Evolutionary conservation across 2,113 vertebrate species (phyloP).

Genomic region (Cyrtonyx montezumae): DNA sequence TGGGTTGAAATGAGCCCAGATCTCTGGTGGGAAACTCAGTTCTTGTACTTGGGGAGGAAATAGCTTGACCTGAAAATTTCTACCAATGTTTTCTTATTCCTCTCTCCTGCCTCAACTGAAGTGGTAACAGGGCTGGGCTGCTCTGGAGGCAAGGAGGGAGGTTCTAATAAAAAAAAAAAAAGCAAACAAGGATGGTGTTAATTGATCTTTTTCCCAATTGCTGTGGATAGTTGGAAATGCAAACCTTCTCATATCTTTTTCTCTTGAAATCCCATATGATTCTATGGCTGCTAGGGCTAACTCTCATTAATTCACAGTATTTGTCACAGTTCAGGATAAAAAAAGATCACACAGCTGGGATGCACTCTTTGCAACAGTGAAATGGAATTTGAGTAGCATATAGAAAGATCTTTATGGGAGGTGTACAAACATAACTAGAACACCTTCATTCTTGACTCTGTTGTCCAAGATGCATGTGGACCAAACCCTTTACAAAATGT

Average conservation of each 20-base stretch:
- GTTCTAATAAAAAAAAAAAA: background rate
- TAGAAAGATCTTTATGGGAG: background rate
- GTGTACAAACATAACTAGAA: too few relatives aligned
- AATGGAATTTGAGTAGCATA: background rate
- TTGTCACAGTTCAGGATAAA: background rate
- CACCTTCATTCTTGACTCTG: background rate
- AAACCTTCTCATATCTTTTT: slow-evolving; percentile 12
- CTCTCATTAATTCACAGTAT: background rate
- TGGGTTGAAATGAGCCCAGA: background rate
- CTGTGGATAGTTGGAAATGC: background rate
- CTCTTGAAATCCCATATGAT: background rate
- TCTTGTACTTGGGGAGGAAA: background rate
- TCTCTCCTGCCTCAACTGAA: slow-evolving; percentile 11
- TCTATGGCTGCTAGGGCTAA: background rate
- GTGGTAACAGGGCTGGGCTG: background rate
- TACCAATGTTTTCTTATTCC: background rate
- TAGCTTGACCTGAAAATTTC: slow-evolving; percentile 1
- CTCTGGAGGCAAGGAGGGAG: background rate
- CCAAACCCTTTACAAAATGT: background rate
- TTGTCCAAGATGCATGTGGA: background rate
- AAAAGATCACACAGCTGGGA: background rate
- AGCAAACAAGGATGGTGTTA: slow-evolving; percentile 4
- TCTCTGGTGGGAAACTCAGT: slow-evolving; percentile 18
- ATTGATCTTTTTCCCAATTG: slow-evolving; percentile 21
- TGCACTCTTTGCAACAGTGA: background rate